Base-by-base conservation (phyloP, 2,113 vertebrate genomes). In the Sapajus apella region DNA sequence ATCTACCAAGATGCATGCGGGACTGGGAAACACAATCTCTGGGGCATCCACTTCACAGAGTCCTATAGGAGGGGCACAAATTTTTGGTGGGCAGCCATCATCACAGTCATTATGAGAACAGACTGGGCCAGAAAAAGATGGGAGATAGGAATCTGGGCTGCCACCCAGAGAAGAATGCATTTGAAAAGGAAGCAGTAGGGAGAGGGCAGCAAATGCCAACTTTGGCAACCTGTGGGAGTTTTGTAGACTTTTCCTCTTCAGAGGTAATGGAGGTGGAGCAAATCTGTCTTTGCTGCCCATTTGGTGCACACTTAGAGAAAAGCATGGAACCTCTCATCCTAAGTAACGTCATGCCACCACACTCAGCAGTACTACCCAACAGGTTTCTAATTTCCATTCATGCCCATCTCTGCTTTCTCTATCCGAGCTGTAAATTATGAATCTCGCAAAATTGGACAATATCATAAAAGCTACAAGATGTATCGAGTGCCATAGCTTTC, bases 381-480 rank as follows among this genome's bases (percentile, higher is more conserved):
- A 95, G 87, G 1, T 52, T 86, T 96, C 83, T 37, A 87, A 58
- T 95, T 97, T 96, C 93, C 55, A 47, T 95, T 87, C 77, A 58
- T 90, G 11, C 84, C 84, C 73, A 87, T 10, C 72, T 56, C 73
- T 94, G 64, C 75, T 37, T 20, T 68, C 87, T 76, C 90, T 35
- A 91, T 95, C 95, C 97, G 83, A 97, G 43, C 23, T 87, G 50
- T 94, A 97, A 93, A 96, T 97, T 94, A 80, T 70, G 83, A 97
- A 94, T 92, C 91, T 43, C 88, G 50, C 2, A 86, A 92, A 97
- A 97, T 43, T 97, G 40, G 73, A 90, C 37, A 79, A 61, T 90
- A 95, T 93, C 76, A 94, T 96, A 94, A 97, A 97, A 97, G 73
- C 21, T 16, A 96, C 82, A 96, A 97, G 90, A 96, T 96, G 86